phyloP scores from a whole-genome alignment of 2,888 invertebrate genomes.

The Arge pagana region DNA sequence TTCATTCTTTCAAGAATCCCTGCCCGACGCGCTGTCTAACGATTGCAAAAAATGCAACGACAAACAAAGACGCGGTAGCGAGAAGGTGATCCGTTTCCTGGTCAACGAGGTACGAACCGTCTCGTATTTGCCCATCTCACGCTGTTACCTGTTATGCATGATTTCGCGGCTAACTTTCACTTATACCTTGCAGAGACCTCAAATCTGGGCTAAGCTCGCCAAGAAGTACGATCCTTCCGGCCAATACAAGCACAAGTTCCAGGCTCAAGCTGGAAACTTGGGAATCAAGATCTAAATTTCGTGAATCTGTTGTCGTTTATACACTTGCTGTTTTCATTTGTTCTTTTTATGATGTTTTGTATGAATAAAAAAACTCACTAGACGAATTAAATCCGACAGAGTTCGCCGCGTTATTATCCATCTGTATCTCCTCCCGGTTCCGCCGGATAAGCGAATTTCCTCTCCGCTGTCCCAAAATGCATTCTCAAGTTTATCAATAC shows the following conservation, averaged over 20 bases:
- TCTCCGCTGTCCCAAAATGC: no score
- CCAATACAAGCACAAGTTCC: slow-evolving; percentile 68
- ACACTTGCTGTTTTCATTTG: no score
- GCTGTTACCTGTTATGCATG: no score
- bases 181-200: slow-evolving; percentile 47
- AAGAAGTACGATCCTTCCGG: slow-evolving; percentile 73
- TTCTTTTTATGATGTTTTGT: no score
- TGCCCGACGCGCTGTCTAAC: slow-evolving; percentile 74
- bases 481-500: no score
- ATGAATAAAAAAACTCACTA: no score
- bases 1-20: slow-evolving; percentile 59
- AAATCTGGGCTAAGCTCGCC: slow-evolving; percentile 68
- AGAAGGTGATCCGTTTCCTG: slow-evolving; percentile 69
- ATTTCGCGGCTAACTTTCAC: no score
- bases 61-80: slow-evolving; percentile 66
- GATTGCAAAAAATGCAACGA: slow-evolving; percentile 73
- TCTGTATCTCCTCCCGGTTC: no score
- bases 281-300: slow-evolving; percentile 48
- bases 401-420: no score
- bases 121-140: neutral
- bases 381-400: no score
- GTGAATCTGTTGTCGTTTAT: no score
- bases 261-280: slow-evolving; percentile 58
- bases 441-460: no score
- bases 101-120: slow-evolving; percentile 59